A percentile compares a stretch with the other conserved stretches of the same genome.
These are phyloP conservation scores for Hylomyscus alleni DNA, from an alignment of 2,797 vertebrate species.

Conservation along the genomic window DNA sequence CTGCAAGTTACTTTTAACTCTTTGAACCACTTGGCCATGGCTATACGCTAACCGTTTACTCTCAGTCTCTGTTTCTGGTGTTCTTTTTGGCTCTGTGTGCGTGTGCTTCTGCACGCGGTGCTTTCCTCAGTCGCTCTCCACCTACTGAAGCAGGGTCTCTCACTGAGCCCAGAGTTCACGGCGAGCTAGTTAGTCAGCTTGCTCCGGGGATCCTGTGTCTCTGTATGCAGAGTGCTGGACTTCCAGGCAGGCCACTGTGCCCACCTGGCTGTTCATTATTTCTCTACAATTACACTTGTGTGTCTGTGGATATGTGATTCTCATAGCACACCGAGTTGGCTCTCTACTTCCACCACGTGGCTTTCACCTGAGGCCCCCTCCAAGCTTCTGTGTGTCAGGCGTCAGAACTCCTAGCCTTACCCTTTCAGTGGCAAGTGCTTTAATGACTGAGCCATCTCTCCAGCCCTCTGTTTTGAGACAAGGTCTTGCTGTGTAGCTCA, in stretches of 20 bases:
- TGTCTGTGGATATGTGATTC: neutral
- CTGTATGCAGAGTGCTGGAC: neutral
- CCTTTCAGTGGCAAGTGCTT: neutral
- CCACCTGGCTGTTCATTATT: neutral
- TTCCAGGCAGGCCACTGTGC: neutral
- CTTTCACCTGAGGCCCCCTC: neutral
- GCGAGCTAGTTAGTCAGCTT: neutral
- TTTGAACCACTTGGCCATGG: neutral
- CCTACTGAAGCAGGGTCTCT: neutral
- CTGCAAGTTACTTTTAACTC: neutral
- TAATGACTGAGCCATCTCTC: neutral
- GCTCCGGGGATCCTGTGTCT: neutral
- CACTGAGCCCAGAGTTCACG: neutral
- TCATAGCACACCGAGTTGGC: neutral
- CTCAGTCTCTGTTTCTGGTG: neutral
- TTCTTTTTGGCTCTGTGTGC: neutral
- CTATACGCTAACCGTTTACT: neutral
- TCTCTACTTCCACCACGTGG: neutral
- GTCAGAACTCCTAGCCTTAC: neutral
- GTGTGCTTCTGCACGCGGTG: neutral
- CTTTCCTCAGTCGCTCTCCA: neutral
- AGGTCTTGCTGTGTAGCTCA: neutral
- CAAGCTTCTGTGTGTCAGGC: neutral
- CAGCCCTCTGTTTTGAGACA: neutral
- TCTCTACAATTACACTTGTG: neutral